phyloP scores from a whole-genome alignment of 2,888 invertebrate genomes.

The Flexamia atlantica region DNA sequence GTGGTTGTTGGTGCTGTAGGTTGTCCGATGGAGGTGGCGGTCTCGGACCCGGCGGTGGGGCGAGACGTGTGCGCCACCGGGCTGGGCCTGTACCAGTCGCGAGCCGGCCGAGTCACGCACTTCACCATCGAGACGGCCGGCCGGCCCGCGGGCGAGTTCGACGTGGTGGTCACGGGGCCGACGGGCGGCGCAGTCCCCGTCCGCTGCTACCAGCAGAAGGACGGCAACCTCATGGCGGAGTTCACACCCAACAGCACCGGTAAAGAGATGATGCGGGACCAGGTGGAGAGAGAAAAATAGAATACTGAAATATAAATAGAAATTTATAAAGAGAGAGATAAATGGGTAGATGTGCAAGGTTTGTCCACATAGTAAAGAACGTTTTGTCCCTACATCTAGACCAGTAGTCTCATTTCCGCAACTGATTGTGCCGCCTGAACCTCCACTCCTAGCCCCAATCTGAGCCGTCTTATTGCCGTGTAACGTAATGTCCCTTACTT shows the following conservation, averaged over 20 bases:
- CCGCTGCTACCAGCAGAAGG: constrained; percentile 96
- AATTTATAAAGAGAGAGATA: too few relatives aligned
- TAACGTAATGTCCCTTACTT: too few relatives aligned
- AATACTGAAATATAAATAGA: too few relatives aligned
- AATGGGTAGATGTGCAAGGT: too few relatives aligned
- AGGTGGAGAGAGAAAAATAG: too few relatives aligned
- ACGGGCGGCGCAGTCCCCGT: constrained; percentile 91
- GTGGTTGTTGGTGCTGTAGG: constrained; percentile 72
- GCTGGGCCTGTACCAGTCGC: constrained; percentile 90
- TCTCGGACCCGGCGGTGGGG: constrained; percentile 81
- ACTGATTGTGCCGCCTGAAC: too few relatives aligned
- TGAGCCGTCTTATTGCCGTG: too few relatives aligned
- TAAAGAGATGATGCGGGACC: constrained; percentile 72
- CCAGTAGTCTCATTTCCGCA: too few relatives aligned
- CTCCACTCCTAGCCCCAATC: too few relatives aligned
- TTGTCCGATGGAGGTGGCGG: constrained; percentile 79
- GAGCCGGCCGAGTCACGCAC: constrained; percentile 88
- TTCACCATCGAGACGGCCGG: constrained; percentile 94
- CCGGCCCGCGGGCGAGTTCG: constrained; percentile 91
- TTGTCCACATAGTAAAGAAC: too few relatives aligned
- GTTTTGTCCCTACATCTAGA: too few relatives aligned
- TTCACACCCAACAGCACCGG: constrained; percentile 89
- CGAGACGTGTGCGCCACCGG: constrained; percentile 88
- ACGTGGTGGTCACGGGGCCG: constrained; percentile 92
- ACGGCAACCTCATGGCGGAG: constrained; percentile 96